phyloP scores from a whole-genome alignment of 2,888 invertebrate genomes.

The Tanytarsus gracilentus region DNA sequence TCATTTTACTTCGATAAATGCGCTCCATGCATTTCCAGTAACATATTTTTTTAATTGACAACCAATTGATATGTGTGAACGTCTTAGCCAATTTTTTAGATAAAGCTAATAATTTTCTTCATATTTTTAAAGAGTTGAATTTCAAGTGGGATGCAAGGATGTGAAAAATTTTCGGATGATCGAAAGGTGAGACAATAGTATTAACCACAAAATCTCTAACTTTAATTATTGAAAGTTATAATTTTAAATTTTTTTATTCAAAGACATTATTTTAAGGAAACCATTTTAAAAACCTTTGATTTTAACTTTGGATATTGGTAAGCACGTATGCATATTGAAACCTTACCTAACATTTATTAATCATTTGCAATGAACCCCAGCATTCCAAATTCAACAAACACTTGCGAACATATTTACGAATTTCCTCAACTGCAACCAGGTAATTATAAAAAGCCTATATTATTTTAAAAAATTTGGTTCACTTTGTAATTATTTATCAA shows the following conservation, averaged over 20 bases:
- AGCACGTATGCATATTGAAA: too few species aligned
- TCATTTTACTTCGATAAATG: too few species aligned
- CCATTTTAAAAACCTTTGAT: constrained; percentile 46
- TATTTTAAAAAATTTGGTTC: neutral
- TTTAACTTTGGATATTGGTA: constrained; percentile 98
- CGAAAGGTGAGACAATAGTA: constrained; percentile 90
- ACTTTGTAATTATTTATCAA: constrained; percentile 14
- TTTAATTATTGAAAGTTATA: too few species aligned
- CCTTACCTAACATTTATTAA: too few species aligned
- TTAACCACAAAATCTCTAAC: too few species aligned
- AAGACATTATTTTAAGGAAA: neutral
- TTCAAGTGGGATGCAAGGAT: constrained; percentile 85
- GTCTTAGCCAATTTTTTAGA: too few species aligned
- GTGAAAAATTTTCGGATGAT: constrained; percentile 97
- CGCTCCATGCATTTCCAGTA: neutral
- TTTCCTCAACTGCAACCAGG: constrained; percentile 81
- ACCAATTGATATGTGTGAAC: too few species aligned
- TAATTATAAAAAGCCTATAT: constrained; percentile 30
- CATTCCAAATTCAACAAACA: constrained; percentile 94
- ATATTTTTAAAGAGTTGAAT: constrained; percentile 68
- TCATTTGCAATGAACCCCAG: too few species aligned
- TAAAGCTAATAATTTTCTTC: constrained; percentile 3
- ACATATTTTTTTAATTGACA: neutral
- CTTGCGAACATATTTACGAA: constrained; percentile 98
- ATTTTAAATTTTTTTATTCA: too few species aligned